A percentile compares a stretch with the other conserved stretches of the same genome.
These are phyloP conservation scores for Pocillopora verrucosa DNA, from an alignment of 64 coral and sea anemone genomes.

Conservation along the genomic window DNA sequence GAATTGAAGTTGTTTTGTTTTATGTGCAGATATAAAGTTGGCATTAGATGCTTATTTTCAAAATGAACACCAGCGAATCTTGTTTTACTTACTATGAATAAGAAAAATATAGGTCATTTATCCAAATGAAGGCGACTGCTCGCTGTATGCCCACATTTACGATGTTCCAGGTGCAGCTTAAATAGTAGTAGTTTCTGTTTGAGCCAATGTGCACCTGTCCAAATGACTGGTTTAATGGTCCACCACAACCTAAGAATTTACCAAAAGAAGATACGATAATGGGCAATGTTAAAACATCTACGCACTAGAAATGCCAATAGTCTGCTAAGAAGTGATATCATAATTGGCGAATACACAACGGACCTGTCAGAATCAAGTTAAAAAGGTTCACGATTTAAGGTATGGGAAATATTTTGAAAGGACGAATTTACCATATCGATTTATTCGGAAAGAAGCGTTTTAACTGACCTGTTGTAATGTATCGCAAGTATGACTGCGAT, in stretches of 20 bases:
- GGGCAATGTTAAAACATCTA: background rate
- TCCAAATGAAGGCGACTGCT: slow-evolving; percentile 3
- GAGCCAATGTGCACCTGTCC: background rate
- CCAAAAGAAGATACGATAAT: background rate
- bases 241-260: background rate
- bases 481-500: background rate
- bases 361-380: no score
- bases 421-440: no score
- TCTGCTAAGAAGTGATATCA: no score
- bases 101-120: background rate
- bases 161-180: background rate
- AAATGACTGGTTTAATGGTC: background rate
- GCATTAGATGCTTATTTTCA: no score
- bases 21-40: no score
- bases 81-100: background rate
- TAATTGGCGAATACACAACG: no score
- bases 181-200: background rate
- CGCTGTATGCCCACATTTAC: background rate
- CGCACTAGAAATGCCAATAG: no score
- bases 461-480: background rate
- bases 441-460: background rate
- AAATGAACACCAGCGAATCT: no score
- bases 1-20: no score
- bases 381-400: no score
- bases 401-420: no score